Evolutionary conservation across 2,113 vertebrate species (phyloP).

Genomic region (Corvus hawaiiensis): DNA sequence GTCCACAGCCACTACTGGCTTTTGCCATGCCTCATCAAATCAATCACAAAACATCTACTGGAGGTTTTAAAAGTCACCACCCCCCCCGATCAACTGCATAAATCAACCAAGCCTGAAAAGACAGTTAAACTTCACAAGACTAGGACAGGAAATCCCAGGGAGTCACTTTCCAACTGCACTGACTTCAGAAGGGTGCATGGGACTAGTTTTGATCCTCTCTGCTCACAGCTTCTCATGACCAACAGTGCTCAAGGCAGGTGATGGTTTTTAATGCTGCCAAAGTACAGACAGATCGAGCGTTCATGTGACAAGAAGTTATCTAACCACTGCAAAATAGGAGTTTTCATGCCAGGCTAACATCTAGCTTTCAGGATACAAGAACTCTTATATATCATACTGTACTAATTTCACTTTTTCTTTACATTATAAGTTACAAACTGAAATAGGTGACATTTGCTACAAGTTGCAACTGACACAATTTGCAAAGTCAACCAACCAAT

Average conservation of each 20-base stretch:
- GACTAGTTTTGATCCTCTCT: background rate
- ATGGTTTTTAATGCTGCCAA: background rate
- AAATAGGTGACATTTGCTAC: background rate
- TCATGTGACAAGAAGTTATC: background rate
- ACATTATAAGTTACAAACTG: background rate
- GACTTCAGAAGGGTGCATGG: background rate
- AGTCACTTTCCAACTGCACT: background rate
- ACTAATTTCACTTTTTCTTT: background rate
- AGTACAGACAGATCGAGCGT: accelerated
- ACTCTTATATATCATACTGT: accelerated
- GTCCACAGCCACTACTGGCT: accelerated
- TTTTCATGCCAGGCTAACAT: background rate
- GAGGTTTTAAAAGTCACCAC: background rate
- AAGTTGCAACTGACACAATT: background rate
- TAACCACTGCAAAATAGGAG: background rate
- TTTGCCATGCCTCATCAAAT: background rate
- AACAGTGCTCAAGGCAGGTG: background rate
- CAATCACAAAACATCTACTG: background rate
- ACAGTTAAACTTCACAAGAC: background rate
- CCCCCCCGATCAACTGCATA: background rate
- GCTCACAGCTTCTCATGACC: background rate
- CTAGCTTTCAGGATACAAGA: background rate
- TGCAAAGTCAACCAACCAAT: background rate
- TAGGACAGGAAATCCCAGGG: background rate
- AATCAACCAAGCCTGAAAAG: background rate